phyloP scores from a whole-genome alignment of 2,888 invertebrate species.

The Campaea margaritaria region DNA sequence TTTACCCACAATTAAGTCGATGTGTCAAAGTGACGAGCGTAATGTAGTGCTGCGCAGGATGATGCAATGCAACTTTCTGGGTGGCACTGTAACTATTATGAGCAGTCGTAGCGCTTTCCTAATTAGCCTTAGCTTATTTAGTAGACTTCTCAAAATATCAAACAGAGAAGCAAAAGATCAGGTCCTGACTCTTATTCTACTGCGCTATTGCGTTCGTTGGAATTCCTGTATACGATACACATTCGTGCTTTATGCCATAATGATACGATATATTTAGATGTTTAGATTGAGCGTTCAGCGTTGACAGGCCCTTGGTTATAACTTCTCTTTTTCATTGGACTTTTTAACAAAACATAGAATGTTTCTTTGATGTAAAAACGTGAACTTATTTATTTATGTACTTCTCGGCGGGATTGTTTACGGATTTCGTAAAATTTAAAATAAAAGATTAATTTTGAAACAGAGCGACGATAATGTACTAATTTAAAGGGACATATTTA shows the following conservation, averaged over 20 bases:
- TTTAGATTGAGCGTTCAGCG: slow-evolving; percentile 12
- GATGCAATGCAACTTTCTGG: no score
- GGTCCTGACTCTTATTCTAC: neutral
- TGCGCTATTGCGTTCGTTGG: neutral
- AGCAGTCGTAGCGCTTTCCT: no score
- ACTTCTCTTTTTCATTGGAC: slow-evolving; percentile 18
- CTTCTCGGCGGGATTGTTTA: slow-evolving; percentile 6
- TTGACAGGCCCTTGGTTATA: slow-evolving; percentile 23
- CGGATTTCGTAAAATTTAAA: slow-evolving; percentile 2
- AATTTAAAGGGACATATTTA: no score
- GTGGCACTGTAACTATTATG: no score
- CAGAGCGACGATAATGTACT: neutral
- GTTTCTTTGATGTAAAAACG: slow-evolving; percentile 7
- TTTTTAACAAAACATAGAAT: slow-evolving; percentile 8
- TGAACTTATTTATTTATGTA: slow-evolving; percentile 7
- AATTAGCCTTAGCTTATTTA: no score
- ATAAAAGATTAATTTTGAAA: slow-evolving; percentile 1
- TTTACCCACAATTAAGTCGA: no score
- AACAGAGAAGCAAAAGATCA: neutral
- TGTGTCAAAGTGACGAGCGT: no score
- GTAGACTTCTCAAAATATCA: neutral
- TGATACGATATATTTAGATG: slow-evolving; percentile 16
- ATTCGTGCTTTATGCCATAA: slow-evolving; percentile 18
- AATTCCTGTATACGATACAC: slow-evolving; percentile 14
- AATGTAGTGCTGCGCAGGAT: no score